Conservation (phyloP, 2,113 vertebrate genomes). For the Isichthys henryi region DNA sequence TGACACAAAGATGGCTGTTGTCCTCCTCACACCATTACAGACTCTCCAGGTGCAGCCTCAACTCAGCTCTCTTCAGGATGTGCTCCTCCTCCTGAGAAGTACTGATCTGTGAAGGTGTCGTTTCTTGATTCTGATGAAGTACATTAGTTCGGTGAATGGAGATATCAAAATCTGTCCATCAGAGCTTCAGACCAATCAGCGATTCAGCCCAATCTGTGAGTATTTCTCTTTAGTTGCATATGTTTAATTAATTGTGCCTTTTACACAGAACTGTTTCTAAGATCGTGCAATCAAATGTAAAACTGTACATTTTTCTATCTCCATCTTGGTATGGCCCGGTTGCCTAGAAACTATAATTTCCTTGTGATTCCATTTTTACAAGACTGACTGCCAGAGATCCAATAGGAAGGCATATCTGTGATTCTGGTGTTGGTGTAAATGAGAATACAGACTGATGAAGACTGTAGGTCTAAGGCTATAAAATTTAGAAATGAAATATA, state of each 20-base stretch:
- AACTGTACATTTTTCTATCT: slow-evolving; percentile 37
- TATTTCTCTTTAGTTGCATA: background rate
- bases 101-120: background rate
- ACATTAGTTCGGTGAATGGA: background rate
- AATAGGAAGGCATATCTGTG: slow-evolving; percentile 21
- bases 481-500: background rate
- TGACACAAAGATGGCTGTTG: slow-evolving; percentile 11
- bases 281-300: background rate
- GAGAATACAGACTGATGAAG: slow-evolving; percentile 25
- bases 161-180: background rate
- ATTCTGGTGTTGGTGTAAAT: slow-evolving; percentile 13
- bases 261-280: background rate
- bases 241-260: background rate
- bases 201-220: slow-evolving; percentile 8
- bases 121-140: background rate
- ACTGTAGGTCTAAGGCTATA: slow-evolving; percentile 28
- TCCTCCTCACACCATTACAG: background rate
- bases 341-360: slow-evolving; percentile 52
- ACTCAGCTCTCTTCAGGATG: background rate
- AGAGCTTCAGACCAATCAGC: background rate
- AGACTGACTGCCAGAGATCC: slow-evolving; percentile 26
- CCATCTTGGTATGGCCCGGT: slow-evolving; percentile 31
- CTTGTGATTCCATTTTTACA: slow-evolving; percentile 52
- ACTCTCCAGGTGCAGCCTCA: background rate
- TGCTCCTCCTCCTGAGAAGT: background rate